Base-by-base conservation (phyloP, 2,888 invertebrate genomes). In the Apoderus coryli region DNA sequence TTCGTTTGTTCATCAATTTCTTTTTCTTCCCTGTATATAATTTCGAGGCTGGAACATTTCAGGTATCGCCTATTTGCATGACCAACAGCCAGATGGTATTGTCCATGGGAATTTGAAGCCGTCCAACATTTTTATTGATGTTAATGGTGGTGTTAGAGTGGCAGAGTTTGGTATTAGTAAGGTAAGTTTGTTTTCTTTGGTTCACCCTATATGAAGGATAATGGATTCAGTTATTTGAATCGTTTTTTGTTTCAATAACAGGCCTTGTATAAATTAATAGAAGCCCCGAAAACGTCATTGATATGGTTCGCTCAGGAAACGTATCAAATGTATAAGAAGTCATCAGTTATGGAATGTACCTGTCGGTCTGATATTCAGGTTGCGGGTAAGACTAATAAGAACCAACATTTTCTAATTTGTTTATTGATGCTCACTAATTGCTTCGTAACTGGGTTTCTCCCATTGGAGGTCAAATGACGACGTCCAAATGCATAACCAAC, bases 41-140 rank as follows among this genome's bases (percentile, higher is more conserved):
- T n/a, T n/a, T n/a, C n/a, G n/a, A n/a, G n/a, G n/a, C n/a, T n/a
- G n/a, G n/a, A n/a, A n/a, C n/a, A n/a, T n/a, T n/a, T n/a, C n/a
- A n/a, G n/a, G n/a, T n/a, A n/a, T n/a, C n/a, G 44, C 48, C 32
- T 58, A 48, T 37, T 40, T 61, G 10, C 61, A 61, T 38, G n/a
- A n/a, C n/a, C 42, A 49, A 19, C 43, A 45, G 9, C 41, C 40
- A 3, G 47, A 48, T 11, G 51, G 56, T 2, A 52, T 61, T 13
- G 45, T 59, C 4, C 60, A 61, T 40, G 60, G 60, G 2, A 60
- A 59, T 43, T 44, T 61, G 27, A 61, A 61, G 39, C 60, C 60
- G n/a, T 52, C 55, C 3, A 60, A 61, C 43, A 50, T 60, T 30
- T 49, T 61, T 13, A 45, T 60, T 4, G 58, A 60, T 39, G 44